Percentiles rank a stretch among this genome's conserved stretches.
Conservation (phyloP, 1,140 invertebrate genomes). For the Pentalonia nigronervosa region DNA sequence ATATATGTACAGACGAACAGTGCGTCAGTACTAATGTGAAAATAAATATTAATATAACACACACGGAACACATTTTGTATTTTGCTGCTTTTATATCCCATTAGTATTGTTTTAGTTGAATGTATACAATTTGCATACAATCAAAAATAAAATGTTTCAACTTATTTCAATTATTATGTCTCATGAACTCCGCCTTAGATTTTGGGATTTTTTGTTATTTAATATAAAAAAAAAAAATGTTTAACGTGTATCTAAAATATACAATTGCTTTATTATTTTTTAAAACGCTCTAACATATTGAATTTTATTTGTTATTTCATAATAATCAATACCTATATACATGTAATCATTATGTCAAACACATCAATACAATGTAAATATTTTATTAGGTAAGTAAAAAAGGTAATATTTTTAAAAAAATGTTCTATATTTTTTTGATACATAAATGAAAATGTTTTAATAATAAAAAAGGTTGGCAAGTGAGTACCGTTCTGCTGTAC, state of each 20-base stretch:
- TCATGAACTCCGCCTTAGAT: not conserved
- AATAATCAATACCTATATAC: not conserved
- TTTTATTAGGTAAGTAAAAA: not conserved
- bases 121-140: not conserved
- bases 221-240: not conserved
- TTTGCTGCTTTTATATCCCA: not conserved
- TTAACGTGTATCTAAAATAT: not conserved
- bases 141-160: not conserved
- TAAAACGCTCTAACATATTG: not conserved
- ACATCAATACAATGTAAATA: not conserved
- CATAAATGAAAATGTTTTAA: not conserved
- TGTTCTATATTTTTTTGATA: not conserved
- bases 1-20: no score
- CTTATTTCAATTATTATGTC: not conserved
- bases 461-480: no score
- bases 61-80: not conserved
- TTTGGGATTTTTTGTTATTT: not conserved
- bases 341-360: not conserved
- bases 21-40: not conserved
- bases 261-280: not conserved
- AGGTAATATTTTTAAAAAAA: not conserved
- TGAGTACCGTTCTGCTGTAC: no score
- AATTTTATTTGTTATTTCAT: not conserved
- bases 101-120: not conserved
- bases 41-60: conserved; percentile 4